Evolutionary conservation across 2,797 vertebrate genomes (phyloP).

Genomic region (Cynopterus sphinx): DNA sequence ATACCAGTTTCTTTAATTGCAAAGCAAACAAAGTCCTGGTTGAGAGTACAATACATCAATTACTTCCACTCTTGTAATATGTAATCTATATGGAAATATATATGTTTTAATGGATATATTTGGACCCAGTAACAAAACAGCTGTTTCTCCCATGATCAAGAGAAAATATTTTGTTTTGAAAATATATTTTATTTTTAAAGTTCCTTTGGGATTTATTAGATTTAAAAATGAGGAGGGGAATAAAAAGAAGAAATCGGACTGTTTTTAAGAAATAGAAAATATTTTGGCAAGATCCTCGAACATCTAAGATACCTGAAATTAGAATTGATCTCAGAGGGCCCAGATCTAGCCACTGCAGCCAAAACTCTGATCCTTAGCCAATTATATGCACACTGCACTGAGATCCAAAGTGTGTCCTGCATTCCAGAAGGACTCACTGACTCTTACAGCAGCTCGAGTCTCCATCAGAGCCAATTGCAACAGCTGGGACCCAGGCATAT

Average conservation of each 20-base stretch:
- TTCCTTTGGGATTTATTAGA: constrained; percentile 49
- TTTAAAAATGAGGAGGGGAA: background rate
- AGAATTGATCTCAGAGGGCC: constrained; percentile 21
- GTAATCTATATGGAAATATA: background rate
- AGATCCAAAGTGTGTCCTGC: background rate
- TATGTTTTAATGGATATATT: background rate
- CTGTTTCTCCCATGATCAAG: background rate
- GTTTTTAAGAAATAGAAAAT: constrained; percentile 46
- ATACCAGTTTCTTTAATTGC: background rate
- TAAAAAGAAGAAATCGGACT: background rate
- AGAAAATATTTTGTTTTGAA: constrained; percentile 57
- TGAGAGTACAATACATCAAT: background rate
- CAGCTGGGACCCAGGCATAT: background rate
- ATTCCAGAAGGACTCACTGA: background rate
- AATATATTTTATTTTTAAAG: constrained; percentile 56
- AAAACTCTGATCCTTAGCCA: constrained; percentile 1
- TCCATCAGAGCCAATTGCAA: background rate
- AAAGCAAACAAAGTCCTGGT: background rate
- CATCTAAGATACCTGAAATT: constrained; percentile 57
- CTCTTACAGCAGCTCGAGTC: background rate
- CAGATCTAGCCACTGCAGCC: background rate
- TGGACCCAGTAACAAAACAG: background rate
- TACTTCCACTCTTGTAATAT: background rate
- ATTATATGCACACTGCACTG: background rate
- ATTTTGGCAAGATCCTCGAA: constrained; percentile 24